phyloP scores from a whole-genome alignment of 2,113 vertebrate species.

The Panthera uncia region DNA sequence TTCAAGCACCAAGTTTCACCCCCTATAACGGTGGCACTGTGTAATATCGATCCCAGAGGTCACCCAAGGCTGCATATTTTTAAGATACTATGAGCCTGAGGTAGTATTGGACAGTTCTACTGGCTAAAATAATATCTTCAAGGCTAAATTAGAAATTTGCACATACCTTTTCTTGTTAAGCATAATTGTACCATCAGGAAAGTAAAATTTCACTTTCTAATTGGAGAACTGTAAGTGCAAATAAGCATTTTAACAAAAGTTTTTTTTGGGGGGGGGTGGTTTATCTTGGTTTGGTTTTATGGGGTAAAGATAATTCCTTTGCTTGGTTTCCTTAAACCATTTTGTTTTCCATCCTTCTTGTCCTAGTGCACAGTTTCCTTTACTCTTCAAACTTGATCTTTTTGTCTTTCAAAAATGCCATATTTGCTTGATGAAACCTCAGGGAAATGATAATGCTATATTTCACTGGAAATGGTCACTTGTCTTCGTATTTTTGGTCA shows the following conservation, averaged over 20 bases:
- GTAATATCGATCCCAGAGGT: not conserved
- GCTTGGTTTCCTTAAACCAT: not conserved
- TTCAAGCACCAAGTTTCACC: not conserved
- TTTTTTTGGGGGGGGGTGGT: not conserved
- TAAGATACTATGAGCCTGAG: not conserved
- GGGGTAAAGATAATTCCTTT: not conserved
- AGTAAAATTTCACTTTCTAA: not conserved
- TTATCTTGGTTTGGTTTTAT: not conserved
- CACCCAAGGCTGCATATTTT: not conserved
- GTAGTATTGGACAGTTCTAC: not conserved
- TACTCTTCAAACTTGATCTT: conserved; percentile 37
- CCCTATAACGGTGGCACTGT: not conserved
- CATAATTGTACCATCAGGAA: not conserved
- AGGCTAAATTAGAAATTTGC: not conserved
- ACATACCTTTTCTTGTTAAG: not conserved
- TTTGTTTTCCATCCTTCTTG: not conserved
- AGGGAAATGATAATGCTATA: conserved; percentile 87
- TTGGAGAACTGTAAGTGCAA: not conserved
- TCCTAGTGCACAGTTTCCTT: not conserved
- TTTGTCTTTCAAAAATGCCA: conserved; percentile 64
- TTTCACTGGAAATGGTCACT: conserved; percentile 88
- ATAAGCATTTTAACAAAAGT: not conserved
- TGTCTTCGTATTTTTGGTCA: conserved; percentile 87
- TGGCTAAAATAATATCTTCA: not conserved
- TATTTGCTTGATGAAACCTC: conserved; percentile 90